Evolutionary conservation across 2,113 vertebrate species (phyloP).

Genomic region (Haemorhous mexicanus): DNA sequence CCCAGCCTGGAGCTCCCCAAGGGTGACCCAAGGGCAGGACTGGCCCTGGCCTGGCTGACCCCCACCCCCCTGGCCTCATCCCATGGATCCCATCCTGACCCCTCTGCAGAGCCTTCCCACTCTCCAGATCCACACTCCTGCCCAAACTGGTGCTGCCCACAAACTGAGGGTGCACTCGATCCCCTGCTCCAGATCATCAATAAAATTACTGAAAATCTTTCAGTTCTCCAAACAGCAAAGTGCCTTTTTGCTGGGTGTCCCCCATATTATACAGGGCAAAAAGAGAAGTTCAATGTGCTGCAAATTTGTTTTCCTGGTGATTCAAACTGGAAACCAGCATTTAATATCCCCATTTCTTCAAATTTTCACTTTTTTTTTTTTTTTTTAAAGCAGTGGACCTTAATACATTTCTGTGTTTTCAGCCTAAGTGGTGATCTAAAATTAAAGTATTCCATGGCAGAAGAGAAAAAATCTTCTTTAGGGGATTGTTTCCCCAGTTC

Average conservation of each 20-base stretch:
- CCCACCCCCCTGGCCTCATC: accelerated
- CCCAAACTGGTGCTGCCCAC: background rate
- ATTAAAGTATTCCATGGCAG: background rate
- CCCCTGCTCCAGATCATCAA: accelerated
- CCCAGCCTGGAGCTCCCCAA: background rate
- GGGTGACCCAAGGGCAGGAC: background rate
- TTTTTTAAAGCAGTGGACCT: background rate
- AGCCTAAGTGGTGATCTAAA: background rate
- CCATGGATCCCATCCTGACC: background rate
- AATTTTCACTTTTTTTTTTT: background rate
- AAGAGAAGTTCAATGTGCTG: background rate
- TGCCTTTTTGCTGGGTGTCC: background rate
- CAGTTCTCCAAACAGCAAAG: background rate
- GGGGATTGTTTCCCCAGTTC: background rate
- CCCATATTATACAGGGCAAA: background rate
- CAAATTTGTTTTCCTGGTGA: background rate
- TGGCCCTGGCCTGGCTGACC: background rate
- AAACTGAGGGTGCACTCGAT: background rate
- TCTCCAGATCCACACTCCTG: background rate
- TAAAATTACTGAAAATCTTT: background rate
- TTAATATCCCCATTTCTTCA: background rate
- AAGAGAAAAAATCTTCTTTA: background rate
- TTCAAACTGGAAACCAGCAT: background rate
- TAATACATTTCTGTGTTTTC: background rate
- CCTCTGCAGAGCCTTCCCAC: background rate